Base-by-base conservation (phyloP, 2,888 invertebrate species). In the Tyria jacobaeae region DNA sequence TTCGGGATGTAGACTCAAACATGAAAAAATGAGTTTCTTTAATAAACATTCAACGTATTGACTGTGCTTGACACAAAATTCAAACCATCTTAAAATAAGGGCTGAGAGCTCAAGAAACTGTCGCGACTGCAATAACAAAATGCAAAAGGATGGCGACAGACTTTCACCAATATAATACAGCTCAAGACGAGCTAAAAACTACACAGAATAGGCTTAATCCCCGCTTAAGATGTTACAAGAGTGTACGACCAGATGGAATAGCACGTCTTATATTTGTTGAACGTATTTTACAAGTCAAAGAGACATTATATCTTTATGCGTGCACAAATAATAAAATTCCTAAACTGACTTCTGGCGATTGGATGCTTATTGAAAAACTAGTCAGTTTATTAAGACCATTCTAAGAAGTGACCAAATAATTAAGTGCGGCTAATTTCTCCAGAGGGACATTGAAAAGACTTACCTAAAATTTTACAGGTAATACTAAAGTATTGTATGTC, bases 401-500 rank as follows among this genome's bases (percentile, higher is more conserved):
- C 62, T 62, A 68, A 70, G 66, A 58, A 44, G 31, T 58, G n/a
- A 58, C 73, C 17, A 47, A 49, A 65, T 60, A 71, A 57, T 41
- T 71, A 64, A 73, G 73, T 69, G 63, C 66, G 35, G 64, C 67
- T 51, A 52, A 67, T 65, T n/a, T n/a, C n/a, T n/a, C n/a, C n/a
- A n/a, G n/a, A n/a, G n/a, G n/a, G n/a, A n/a, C n/a, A n/a, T n/a
- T n/a, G n/a, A n/a, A n/a, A n/a, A n/a, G n/a, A n/a, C n/a, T n/a
- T n/a, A n/a, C n/a, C n/a, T n/a, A n/a, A n/a, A n/a, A n/a, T n/a
- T n/a, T n/a, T n/a, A n/a, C n/a, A n/a, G n/a, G n/a, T n/a, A n/a
- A n/a, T n/a, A n/a, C n/a, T n/a, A n/a, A n/a, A n/a, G n/a, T n/a
- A n/a, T n/a, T n/a, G n/a, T n/a, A n/a, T n/a, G n/a, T n/a, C n/a